A percentile compares a stretch with the other conserved stretches of the same genome.
These are phyloP conservation scores for Odontamblyopus rebecca DNA, from an alignment of 2,797 vertebrate genomes.

Conservation along the genomic window DNA sequence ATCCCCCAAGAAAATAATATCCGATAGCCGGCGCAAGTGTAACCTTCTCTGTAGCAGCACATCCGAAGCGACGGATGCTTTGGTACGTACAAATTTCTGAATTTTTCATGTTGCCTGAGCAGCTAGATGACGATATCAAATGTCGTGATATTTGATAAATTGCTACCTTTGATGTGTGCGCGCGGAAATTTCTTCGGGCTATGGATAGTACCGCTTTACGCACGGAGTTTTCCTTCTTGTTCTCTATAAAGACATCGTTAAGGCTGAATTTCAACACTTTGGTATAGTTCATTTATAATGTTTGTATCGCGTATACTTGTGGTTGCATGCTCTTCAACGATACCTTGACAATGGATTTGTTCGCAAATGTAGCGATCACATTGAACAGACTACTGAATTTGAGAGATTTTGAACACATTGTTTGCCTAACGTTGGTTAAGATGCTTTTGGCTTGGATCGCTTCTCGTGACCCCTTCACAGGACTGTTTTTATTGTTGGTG, in stretches of 20 bases:
- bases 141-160: constrained; percentile 91
- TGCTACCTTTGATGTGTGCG: constrained; percentile 86
- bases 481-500: constrained; percentile 37
- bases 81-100: constrained; percentile 96
- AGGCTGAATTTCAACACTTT: constrained; percentile 1
- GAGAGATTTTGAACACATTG: neutral
- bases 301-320: constrained; percentile 52
- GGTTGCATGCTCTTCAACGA: constrained; percentile 45
- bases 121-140: constrained; percentile 89
- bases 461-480: neutral
- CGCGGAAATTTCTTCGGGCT: constrained; percentile 63
- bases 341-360: constrained; percentile 51
- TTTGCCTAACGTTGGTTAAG: neutral
- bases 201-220: constrained; percentile 36
- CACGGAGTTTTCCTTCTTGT: constrained; percentile 15
- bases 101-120: constrained; percentile 83
- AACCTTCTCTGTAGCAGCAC: constrained; percentile 80
- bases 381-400: neutral
- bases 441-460: neutral
- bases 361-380: constrained; percentile 39
- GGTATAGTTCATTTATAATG: constrained; percentile 9
- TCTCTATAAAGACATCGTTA: constrained; percentile 4
- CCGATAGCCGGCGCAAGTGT: constrained; percentile 85
- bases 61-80: constrained; percentile 86
- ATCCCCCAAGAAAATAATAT: constrained; percentile 99